Evolutionary conservation across 2,113 vertebrate species (phyloP).

Genomic region (Piaya cayana): DNA sequence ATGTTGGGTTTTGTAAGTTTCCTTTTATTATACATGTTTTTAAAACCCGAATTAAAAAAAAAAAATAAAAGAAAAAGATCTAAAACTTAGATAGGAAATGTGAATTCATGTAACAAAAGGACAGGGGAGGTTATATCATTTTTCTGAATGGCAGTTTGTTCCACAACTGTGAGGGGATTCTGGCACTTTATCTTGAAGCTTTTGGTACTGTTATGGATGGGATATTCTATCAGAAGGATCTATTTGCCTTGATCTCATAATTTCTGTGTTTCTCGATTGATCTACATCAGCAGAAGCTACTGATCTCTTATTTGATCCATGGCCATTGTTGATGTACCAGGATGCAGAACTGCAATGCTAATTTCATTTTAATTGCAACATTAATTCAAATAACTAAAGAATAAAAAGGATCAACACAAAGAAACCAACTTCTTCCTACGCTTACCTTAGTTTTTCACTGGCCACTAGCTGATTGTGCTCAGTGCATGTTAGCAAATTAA

Average conservation of each 20-base stretch:
- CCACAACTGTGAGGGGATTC: neutral
- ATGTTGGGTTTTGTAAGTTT: neutral
- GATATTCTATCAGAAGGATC: neutral
- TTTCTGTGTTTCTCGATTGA: slow-evolving; percentile 16
- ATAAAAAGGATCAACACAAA: neutral
- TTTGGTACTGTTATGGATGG: neutral
- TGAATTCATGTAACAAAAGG: neutral
- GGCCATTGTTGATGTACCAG: neutral
- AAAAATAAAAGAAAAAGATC: neutral
- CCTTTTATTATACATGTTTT: neutral
- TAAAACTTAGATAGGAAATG: neutral
- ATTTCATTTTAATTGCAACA: neutral
- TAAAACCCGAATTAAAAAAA: neutral
- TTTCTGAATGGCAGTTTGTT: slow-evolving; percentile 21
- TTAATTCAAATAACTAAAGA: slow-evolving; percentile 1
- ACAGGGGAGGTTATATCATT: neutral
- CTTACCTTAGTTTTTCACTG: neutral
- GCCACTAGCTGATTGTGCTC: neutral
- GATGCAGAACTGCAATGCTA: neutral
- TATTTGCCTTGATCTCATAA: slow-evolving; percentile 10
- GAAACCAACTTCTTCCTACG: neutral
- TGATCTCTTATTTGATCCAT: neutral
- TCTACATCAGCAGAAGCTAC: neutral
- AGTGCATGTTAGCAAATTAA: neutral
- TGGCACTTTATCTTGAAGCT: neutral